phyloP scores from a whole-genome alignment of 1,140 invertebrate species.

The Bombus polaris region DNA sequence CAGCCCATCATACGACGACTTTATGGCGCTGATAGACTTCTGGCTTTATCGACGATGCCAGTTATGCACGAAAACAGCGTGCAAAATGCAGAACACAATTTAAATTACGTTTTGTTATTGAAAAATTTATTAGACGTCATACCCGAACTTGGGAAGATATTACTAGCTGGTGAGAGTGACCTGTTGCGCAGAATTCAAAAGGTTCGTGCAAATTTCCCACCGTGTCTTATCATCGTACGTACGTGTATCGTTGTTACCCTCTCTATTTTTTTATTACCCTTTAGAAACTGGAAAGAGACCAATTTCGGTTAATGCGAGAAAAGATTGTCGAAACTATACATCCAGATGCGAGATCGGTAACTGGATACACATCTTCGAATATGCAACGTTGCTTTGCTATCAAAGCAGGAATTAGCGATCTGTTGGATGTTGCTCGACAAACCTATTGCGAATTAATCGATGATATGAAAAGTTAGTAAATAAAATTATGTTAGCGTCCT shows the following conservation, averaged over 20 bases:
- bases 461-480: constrained; percentile 87
- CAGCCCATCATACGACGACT: constrained; percentile 84
- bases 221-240: too few species aligned
- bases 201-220: constrained; percentile 74
- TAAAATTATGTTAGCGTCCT: background rate
- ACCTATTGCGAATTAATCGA: constrained; percentile 90
- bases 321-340: constrained; percentile 88
- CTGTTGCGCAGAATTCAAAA: constrained; percentile 86
- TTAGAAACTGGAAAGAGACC: constrained; percentile 79
- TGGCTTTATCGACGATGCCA: constrained; percentile 84
- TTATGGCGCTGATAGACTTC: constrained; percentile 85
- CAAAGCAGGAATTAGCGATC: constrained; percentile 88
- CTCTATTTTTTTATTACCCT: background rate
- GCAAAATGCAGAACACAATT: constrained; percentile 87
- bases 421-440: constrained; percentile 90
- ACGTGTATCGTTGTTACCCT: background rate
- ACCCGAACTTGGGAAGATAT: constrained; percentile 85
- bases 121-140: constrained; percentile 90
- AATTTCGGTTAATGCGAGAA: constrained; percentile 85
- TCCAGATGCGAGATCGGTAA: constrained; percentile 88
- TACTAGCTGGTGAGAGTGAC: constrained; percentile 84
- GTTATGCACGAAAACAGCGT: constrained; percentile 85
- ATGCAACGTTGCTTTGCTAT: constrained; percentile 94
- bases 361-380: constrained; percentile 86
- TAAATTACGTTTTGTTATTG: constrained; percentile 90